Evolutionary conservation across 1,140 invertebrate genomes (phyloP).

Genomic region (Gonioctena quinquepunctata): DNA sequence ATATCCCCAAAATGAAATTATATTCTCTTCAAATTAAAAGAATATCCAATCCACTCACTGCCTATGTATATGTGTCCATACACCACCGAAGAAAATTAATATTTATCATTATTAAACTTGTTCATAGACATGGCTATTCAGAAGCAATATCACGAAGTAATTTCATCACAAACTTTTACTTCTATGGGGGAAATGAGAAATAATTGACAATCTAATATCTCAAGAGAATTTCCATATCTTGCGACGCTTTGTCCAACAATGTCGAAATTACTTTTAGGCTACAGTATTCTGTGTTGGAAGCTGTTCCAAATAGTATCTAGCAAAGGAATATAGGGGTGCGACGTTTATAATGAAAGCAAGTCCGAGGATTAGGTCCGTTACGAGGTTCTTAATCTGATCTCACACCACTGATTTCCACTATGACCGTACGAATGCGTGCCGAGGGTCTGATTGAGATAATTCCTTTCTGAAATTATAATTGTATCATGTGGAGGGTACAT

Average conservation of each 20-base stretch:
- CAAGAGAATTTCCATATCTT: background rate
- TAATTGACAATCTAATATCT: background rate
- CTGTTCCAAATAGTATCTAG: background rate
- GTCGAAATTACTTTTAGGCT: background rate
- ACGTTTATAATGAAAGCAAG: background rate
- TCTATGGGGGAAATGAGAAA: background rate
- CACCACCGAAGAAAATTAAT: too few relatives aligned
- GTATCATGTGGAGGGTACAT: conserved; percentile 6
- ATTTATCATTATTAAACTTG: too few relatives aligned
- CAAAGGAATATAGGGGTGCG: background rate
- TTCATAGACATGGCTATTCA: too few relatives aligned
- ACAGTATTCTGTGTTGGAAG: background rate
- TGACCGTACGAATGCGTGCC: background rate
- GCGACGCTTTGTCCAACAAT: background rate
- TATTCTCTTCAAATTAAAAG: too few relatives aligned
- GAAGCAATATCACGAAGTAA: too few relatives aligned
- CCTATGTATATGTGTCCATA: too few relatives aligned
- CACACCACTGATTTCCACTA: conserved; percentile 3
- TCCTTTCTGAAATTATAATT: conserved; percentile 13
- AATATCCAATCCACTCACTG: too few relatives aligned
- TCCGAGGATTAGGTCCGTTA: background rate
- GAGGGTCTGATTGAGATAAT: conserved; percentile 8
- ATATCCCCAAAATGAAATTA: too few relatives aligned
- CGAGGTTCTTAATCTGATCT: conserved; percentile 3
- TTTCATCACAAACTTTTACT: too few relatives aligned